Evolutionary conservation across 2,888 invertebrate genomes (phyloP), one percentile per base, ranked within the genome.

Genomic region (Sinohyriopsis cumingii): DNA sequence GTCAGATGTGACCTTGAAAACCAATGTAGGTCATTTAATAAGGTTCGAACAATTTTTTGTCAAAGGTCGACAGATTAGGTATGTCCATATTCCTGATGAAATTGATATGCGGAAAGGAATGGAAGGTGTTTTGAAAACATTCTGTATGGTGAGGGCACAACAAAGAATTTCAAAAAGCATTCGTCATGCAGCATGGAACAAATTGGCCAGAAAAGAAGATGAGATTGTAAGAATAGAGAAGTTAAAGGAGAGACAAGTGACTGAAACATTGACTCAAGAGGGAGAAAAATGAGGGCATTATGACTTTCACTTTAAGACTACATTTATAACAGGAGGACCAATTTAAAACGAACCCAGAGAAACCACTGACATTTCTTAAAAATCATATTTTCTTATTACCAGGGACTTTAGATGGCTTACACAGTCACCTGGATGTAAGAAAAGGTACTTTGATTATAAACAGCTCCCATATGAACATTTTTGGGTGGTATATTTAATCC

Each of bases 71-170:
- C 82, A 84, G 54, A 84, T 89, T 20, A 75, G 88, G 33, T 88
- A 82, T 82, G 88, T 89, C 1, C 86, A 87, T 60, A 84, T 88
- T 45, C 88, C 88, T n/a, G 87, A 88, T 69, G 80, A 87, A 66
- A 73, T 89, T 7, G 77, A 88, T 65, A 86, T 88, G 68, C 75
- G 78, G 61, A 70, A 76, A 45, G 78, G 83, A 0, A 85, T 87
- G 74, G 79, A 83, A 53, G 59, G 22, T 12, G 63, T 56, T 20
- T 59, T 75, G 22, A 72, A 66, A 61, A 18, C 63, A 59, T 69
- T 65, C 57, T 65, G 65, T 69, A n/a, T 65, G 3, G 22, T 69
- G n/a, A 62, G 55, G 33, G 69, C 75, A 0, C 63, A 67, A 20
- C 12, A 63, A n/a, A 28, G 74, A 22, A 69, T 77, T 5, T 61